Base-by-base conservation (phyloP, 2,888 invertebrate genomes). In the Harpagoxenus sublaevis region DNA sequence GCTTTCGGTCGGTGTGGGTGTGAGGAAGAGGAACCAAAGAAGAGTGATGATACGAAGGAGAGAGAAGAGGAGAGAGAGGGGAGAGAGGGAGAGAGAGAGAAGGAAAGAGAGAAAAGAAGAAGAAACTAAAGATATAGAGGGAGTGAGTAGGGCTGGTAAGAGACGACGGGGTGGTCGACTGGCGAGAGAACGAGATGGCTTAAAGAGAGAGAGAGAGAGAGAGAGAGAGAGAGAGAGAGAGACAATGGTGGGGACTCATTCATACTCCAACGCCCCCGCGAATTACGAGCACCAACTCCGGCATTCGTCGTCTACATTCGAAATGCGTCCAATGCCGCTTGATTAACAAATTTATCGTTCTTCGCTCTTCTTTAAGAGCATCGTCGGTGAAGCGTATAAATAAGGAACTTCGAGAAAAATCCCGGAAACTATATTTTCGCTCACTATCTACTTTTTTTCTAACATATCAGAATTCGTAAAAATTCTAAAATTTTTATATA, bases 181-280 rank as follows among this genome's bases (percentile, higher is more conserved):
- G 51, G 53, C 31, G 74, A 85, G 86, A 77, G 81, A 81, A 77
- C 57, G 60, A 79, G 84, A 70, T 57, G 42, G 57, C 51, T 63
- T 39, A 23, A 73, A 65, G 82, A 45, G 75, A 66, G 28, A 42
- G 53, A 23, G 23, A 45, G 75, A 66, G 28, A 42, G 53, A 70
- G 75, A 66, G 28, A 42, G 53, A 65, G 82, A 45, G 75, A 66
- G 28, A 42, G 53, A 23, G 23, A 45, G 75, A 66, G 28, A 42
- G 53, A 70, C 35, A 31, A 48, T 89, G 89, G 92, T 90, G 92
- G 93, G 91, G 93, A 91, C 93, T 93, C 94, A 94, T 94, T 94
- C 93, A 92, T 93, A 91, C 89, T 91, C 88, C 89, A 91, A 90
- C 92, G 92, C 92, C 92, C 87, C 87, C 89, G 87, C 92, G 86